phyloP scores from a whole-genome alignment of 2,888 invertebrate species.

The Trachelus stipa region DNA sequence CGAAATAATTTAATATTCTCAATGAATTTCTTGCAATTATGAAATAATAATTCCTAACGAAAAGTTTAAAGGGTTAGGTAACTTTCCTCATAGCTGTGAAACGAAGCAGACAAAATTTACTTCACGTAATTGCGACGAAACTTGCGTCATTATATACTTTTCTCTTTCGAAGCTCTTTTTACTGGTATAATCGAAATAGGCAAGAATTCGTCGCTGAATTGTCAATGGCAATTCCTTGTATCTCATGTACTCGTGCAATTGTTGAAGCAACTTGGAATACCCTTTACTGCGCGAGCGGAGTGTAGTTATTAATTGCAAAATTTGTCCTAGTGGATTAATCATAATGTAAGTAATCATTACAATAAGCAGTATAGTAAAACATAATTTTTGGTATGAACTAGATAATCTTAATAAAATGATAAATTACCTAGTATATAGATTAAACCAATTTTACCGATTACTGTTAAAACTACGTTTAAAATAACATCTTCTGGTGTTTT shows the following conservation, averaged over 20 bases:
- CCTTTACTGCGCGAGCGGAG: slow-evolving; percentile 43
- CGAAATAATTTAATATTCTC: slow-evolving; percentile 62
- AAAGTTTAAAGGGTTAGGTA: neutral
- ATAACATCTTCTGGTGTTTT: slow-evolving; percentile 54
- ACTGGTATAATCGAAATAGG: slow-evolving; percentile 63
- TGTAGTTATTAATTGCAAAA: slow-evolving; percentile 46
- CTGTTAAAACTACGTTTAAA: slow-evolving; percentile 47
- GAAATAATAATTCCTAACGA: slow-evolving; percentile 59
- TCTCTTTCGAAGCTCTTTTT: slow-evolving; percentile 64
- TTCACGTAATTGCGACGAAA: slow-evolving; percentile 60
- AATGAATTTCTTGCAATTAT: slow-evolving; percentile 58
- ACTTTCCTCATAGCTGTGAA: neutral
- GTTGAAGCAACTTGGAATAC: slow-evolving; percentile 50
- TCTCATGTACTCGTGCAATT: slow-evolving; percentile 65
- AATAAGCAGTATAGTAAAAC: neutral
- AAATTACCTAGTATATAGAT: slow-evolving; percentile 52
- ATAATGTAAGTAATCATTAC: too few species aligned
- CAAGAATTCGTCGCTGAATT: slow-evolving; percentile 58
- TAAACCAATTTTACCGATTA: slow-evolving; percentile 52
- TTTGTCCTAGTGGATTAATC: slow-evolving; percentile 38
- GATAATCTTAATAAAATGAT: neutral
- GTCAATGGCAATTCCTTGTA: slow-evolving; percentile 64
- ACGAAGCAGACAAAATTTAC: slow-evolving; percentile 29
- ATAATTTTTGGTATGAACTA: neutral
- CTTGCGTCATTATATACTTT: slow-evolving; percentile 58